A percentile compares a stretch with the other conserved stretches of the same genome.
Conservation (phyloP, 2,888 invertebrate genomes). For the Glyphotaelius pellucidus region DNA sequence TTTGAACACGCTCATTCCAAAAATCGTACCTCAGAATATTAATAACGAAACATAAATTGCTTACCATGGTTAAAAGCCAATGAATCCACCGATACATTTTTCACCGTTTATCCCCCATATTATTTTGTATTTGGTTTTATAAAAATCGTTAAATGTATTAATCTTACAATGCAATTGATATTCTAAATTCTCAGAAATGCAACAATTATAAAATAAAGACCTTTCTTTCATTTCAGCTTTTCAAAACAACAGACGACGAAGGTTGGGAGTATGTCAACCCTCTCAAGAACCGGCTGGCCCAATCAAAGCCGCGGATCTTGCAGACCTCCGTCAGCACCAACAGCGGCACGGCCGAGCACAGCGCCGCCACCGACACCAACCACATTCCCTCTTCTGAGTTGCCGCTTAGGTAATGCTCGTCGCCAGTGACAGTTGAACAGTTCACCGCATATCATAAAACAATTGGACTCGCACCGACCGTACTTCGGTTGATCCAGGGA, state of each 20-base stretch:
- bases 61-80: no score
- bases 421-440: slow-evolving; percentile 40
- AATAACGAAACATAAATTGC: no score
- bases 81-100: no score
- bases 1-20: no score
- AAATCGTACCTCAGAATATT: no score
- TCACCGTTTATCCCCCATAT: no score
- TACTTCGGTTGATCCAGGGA: background rate
- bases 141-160: background rate
- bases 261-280: slow-evolving; percentile 79
- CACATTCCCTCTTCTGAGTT: slow-evolving; percentile 52
- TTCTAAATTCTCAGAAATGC: background rate
- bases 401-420: slow-evolving; percentile 60
- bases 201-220: background rate
- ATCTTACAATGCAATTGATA: background rate
- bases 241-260: slow-evolving; percentile 83
- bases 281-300: slow-evolving; percentile 73
- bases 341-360: slow-evolving; percentile 8
- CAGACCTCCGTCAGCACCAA: background rate
- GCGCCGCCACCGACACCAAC: background rate
- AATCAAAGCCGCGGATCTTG: slow-evolving; percentile 31
- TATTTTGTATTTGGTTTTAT: no score
- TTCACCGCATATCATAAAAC: slow-evolving; percentile 56
- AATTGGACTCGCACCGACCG: slow-evolving; percentile 37
- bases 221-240: slow-evolving; percentile 76